Evolutionary conservation across 2,888 invertebrate genomes (phyloP), one percentile per base, ranked within the genome.

Genomic region (Monopis laevigella): DNA sequence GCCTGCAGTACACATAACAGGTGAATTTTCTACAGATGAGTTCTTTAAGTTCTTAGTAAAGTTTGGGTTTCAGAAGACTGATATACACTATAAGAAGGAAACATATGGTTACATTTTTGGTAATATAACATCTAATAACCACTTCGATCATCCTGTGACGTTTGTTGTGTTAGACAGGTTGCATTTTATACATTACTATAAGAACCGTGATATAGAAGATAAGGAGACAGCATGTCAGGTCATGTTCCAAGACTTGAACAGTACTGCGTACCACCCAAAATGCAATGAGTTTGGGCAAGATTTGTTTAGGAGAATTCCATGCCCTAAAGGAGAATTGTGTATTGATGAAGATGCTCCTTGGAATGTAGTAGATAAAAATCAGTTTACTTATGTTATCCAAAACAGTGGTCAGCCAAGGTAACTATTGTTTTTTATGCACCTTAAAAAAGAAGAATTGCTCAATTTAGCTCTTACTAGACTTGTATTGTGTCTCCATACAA

Each of bases 1-100:
- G 24, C 65, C 67, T 14, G 55, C 67, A 40, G 67, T 71, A 14
- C 78, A 69, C 45, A 70, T 80, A 48, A 58, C 62, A 46, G 80
- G 80, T 41, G 70, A 73, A 52, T 80, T 78, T 60, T 69, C 75
- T 30, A 78, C 78, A 2, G 53, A 60, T 45, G 89, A 92, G 36
- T 93, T 93, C 69, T 96, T 96, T 65, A 90, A 91, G 70, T 96
- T 98, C 71, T 82, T 98, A 40, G 86, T 93, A 14, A 97, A 97
- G 70, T 98, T 97, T 71, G 98, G 97, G 43, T 94, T 98, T 65
- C 97, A 98, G 75, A 96, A 96, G 73, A 96, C 97, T 10, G 93
- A 95, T 66, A 85, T 88, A 30, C 90, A 93, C 65, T 88, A 89
- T 52, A 87, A 88, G 56, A 89, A 88, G 53, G 89, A 92, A 58